These are phyloP conservation scores for Liparis tanakae DNA, from an alignment of 2,797 vertebrate genomes.

Conservation along the genomic window DNA sequence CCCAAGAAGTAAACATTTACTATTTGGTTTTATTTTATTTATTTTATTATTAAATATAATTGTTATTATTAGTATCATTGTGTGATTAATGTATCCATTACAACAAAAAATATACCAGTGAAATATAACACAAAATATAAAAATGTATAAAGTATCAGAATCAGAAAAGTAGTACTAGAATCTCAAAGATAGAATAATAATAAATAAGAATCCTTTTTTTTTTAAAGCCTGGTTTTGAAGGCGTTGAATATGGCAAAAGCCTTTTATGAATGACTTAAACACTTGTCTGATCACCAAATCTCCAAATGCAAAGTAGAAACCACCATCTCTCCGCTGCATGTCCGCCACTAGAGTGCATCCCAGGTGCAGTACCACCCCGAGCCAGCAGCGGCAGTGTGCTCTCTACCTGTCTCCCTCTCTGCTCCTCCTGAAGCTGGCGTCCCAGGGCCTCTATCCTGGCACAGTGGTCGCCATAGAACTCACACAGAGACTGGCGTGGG, in stretches of 20 bases:
- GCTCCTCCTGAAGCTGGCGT: constrained; percentile 72
- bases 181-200: too few species aligned
- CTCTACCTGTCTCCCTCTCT: constrained; percentile 84
- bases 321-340: constrained; percentile 11
- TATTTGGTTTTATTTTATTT: too few species aligned
- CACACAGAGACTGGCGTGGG: constrained; percentile 79
- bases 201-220: too few species aligned
- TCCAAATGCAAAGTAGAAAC: constrained; percentile 9
- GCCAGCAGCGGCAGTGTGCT: constrained; percentile 75
- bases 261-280: constrained; percentile 9
- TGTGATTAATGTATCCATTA: too few species aligned
- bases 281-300: not conserved
- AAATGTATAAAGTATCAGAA: too few species aligned
- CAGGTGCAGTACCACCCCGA: constrained; percentile 75
- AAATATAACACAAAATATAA: too few species aligned
- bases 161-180: too few species aligned
- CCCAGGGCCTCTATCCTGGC: constrained; percentile 78
- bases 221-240: constrained; percentile 27
- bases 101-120: too few species aligned
- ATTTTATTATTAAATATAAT: too few species aligned
- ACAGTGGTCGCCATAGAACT: constrained; percentile 83
- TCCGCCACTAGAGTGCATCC: constrained; percentile 11
- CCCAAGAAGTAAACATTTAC: too few species aligned
- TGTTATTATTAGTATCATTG: too few species aligned
- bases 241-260: constrained; percentile 33